Conservation (phyloP, 2,113 vertebrate species). For the Ptychochromis oligacanthus region DNA sequence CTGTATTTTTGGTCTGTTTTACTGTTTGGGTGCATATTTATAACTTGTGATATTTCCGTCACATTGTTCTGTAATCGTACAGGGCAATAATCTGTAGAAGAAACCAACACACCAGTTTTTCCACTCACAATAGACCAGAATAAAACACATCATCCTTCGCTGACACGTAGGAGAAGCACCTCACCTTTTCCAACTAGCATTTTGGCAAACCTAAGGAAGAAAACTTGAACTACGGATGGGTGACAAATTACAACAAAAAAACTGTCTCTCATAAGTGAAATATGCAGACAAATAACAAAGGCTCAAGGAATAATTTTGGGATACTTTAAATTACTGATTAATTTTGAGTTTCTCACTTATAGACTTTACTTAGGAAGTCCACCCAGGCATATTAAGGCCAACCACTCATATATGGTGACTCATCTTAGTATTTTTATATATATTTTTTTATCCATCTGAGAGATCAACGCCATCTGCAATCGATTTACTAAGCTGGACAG, state of each 20-base stretch:
- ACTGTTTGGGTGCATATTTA: not conserved
- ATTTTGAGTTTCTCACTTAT: not conserved
- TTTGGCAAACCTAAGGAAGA: not conserved
- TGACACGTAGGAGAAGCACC: not conserved
- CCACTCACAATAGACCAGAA: not conserved
- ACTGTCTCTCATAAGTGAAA: not conserved
- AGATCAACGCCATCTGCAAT: not conserved
- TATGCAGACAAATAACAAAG: not conserved
- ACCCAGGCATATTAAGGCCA: not conserved
- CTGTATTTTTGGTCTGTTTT: constrained; percentile 4
- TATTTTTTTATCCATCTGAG: not conserved
- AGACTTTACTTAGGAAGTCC: not conserved
- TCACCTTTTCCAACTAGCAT: too few relatives aligned
- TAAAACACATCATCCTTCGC: not conserved
- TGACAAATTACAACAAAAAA: not conserved
- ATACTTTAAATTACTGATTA: not conserved
- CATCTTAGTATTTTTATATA: not conserved
- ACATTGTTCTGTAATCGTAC: not conserved
- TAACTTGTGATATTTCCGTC: not conserved
- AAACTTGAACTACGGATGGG: not conserved
- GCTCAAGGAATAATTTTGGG: not conserved
- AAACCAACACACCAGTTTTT: not conserved
- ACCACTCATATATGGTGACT: not conserved
- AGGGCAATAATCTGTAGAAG: not conserved
- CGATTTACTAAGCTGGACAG: not conserved